Evolutionary conservation across 2,113 vertebrate species (phyloP).

Genomic region (Saccopteryx leptura): DNA sequence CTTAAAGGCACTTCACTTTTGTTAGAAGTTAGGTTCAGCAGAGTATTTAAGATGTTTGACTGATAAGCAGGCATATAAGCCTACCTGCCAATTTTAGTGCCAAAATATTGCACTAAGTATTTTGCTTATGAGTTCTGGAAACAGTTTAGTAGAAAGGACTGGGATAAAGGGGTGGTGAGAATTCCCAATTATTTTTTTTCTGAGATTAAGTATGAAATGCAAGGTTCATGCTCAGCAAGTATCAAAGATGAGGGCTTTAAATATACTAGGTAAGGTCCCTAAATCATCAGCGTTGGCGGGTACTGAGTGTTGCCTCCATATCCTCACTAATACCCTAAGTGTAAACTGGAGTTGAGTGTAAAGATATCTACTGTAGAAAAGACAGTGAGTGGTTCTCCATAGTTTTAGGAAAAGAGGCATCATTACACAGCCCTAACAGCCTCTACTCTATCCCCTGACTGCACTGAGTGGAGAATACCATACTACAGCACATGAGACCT

Average conservation of each 20-base stretch:
- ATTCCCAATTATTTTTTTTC: not conserved
- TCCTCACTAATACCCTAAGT: not conserved
- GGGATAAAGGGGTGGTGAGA: not conserved
- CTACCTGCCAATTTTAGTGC: not conserved
- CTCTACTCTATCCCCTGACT: conserved; percentile 60
- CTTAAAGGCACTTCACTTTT: not conserved
- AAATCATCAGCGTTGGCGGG: not conserved
- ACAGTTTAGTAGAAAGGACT: not conserved
- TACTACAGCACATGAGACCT: conserved; percentile 61
- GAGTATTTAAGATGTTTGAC: not conserved
- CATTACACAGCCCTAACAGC: not conserved
- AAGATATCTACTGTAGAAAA: not conserved
- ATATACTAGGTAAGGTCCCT: not conserved
- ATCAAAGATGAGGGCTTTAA: not conserved
- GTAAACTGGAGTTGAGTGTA: not conserved
- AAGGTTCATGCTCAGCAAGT: not conserved
- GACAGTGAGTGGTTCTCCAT: not conserved
- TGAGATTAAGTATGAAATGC: not conserved
- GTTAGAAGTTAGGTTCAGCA: not conserved
- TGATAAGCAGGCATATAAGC: not conserved
- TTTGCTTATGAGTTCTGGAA: not conserved
- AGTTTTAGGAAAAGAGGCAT: not conserved
- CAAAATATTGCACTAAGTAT: not conserved
- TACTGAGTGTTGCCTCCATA: not conserved
- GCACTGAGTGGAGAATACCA: conserved; percentile 69